phyloP scores from a whole-genome alignment of 2,888 invertebrate species.

The Drosophila phalerata region DNA sequence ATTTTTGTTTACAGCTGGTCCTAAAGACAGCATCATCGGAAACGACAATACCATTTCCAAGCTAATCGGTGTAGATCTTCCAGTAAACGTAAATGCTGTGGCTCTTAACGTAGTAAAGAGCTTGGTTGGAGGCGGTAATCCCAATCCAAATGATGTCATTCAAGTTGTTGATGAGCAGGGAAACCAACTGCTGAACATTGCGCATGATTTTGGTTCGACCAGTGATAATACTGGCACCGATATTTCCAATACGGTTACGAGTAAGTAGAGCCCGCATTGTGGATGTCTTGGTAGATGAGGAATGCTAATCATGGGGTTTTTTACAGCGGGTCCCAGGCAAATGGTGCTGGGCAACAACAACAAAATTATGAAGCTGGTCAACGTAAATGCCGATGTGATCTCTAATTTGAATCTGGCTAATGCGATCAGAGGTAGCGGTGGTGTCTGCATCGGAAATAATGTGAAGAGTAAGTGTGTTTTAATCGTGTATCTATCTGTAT shows the following conservation, averaged over 20 bases:
- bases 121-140: not conserved
- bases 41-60: not conserved
- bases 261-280: slow-evolving; percentile 23
- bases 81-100: too few relatives aligned
- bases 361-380: slow-evolving; percentile 49
- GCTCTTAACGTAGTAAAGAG: too few relatives aligned
- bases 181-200: slow-evolving; percentile 36
- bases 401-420: slow-evolving; percentile 46
- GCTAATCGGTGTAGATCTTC: too few relatives aligned
- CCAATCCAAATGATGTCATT: slow-evolving; percentile 12
- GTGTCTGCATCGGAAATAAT: slow-evolving; percentile 50
- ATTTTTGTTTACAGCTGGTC: not conserved
- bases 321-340: slow-evolving; percentile 44
- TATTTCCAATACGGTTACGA: slow-evolving; percentile 11
- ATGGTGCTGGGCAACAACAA: slow-evolving; percentile 56
- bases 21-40: not conserved
- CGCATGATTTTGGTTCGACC: slow-evolving; percentile 9
- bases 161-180: slow-evolving; percentile 44
- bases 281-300: rapidly evolving
- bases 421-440: slow-evolving; percentile 58
- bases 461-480: slow-evolving; percentile 26
- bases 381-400: slow-evolving; percentile 45
- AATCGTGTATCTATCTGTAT: too few relatives aligned
- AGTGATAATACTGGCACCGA: slow-evolving; percentile 22
- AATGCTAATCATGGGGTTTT: not conserved